Evolutionary conservation across 2,797 vertebrate species (phyloP).

Genomic region (Cynopterus sphinx): DNA sequence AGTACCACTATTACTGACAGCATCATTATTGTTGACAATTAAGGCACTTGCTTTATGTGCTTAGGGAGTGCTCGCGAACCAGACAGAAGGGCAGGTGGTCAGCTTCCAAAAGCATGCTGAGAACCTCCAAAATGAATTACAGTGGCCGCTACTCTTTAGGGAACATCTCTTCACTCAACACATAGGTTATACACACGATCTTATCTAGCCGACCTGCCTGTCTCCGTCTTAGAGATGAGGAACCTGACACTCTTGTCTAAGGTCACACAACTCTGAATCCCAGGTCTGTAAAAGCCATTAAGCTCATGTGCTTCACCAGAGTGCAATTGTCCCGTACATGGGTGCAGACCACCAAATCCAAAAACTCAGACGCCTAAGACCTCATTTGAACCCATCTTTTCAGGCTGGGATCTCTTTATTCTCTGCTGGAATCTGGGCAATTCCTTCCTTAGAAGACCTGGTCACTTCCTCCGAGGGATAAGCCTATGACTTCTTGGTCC

Average conservation of each 20-base stretch:
- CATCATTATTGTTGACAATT: not conserved
- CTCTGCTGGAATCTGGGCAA: not conserved
- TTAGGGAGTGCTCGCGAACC: not conserved
- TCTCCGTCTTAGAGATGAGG: not conserved
- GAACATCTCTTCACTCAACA: not conserved
- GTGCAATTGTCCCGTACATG: fast-evolving
- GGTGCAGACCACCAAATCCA: not conserved
- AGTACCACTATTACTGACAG: not conserved
- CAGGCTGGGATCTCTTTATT: not conserved
- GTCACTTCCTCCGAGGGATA: too few species aligned
- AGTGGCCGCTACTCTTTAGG: not conserved
- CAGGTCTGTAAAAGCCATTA: not conserved
- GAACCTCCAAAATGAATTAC: not conserved
- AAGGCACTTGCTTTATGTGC: not conserved
- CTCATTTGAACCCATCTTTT: not conserved
- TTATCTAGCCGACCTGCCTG: not conserved
- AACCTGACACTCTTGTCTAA: not conserved
- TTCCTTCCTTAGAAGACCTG: not conserved
- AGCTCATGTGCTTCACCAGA: not conserved
- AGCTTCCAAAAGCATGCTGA: not conserved
- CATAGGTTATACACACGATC: fast-evolving
- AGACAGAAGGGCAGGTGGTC: not conserved
- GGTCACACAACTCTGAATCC: not conserved
- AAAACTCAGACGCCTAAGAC: not conserved
- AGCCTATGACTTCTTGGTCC: not conserved